Evolutionary conservation across 1,140 invertebrate species (phyloP), one percentile per base, ranked within the genome.

Genomic region (Ceratina calcarata): DNA sequence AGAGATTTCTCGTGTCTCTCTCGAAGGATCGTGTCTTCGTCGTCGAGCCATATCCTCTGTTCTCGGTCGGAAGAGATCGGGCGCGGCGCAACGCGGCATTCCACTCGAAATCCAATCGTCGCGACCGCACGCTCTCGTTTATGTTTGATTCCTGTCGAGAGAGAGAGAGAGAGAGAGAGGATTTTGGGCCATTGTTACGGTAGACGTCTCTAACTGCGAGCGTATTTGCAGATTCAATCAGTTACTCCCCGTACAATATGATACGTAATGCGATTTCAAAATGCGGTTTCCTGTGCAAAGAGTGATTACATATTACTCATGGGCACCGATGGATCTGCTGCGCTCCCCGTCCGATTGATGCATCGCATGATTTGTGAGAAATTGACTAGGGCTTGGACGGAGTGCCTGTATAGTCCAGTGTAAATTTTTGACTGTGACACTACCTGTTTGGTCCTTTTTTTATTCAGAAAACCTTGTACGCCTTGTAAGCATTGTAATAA

Each of bases 211-310:
- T 78, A 78, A 72, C 51, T 27, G 49, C 10, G 8, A 2, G 6
- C n/a, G 27, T 78, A 67, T 78, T 78, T 78, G 76, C 76, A 2
- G 53, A 72, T 78, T 55, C 51, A 49, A 78, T 78, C 68, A 22
- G 69, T 57, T 72, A 78, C 72, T 72, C 76, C 58, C 51, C 53
- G 68, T 72, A 78, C 69, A 72, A 32, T 45, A 64, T 78, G 57
- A 72, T 32, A 72, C 16, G 60, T 72, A 72, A 78, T 65, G 76
- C 69, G 68, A 78, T 78, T 78, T 78, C 76, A 72, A 78, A 78
- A 78, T 20, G 68, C 49, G 76, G 76, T 45, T 27, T 12, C 60
- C 49, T 45, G 16, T 64, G 24, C 27, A 78, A 78, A 78, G 76
- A 78, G 49, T 57, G 68, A 78, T 78, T 55, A 78, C 76, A 49